Conservation (phyloP, 2,888 invertebrate genomes). For the Tyria jacobaeae region DNA sequence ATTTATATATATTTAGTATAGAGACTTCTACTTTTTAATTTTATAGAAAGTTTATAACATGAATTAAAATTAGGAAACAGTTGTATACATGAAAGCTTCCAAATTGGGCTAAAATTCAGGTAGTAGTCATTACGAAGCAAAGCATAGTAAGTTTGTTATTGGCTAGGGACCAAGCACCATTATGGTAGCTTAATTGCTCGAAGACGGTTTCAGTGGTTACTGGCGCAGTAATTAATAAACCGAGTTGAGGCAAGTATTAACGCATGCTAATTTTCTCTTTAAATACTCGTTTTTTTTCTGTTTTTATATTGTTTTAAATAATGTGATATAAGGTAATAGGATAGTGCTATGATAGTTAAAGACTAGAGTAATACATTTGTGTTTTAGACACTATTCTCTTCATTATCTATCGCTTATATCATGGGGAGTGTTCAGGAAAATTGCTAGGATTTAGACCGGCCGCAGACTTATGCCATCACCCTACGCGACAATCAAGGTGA, state of each 20-base stretch:
- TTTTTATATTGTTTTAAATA: too few species aligned
- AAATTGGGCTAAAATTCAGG: conserved; percentile 25
- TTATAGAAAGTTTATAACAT: background rate
- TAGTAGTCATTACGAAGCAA: conserved; percentile 15
- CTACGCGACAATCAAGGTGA: too few species aligned
- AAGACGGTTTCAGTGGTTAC: conserved; percentile 15
- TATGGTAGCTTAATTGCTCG: conserved; percentile 19
- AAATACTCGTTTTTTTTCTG: background rate
- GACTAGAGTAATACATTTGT: too few species aligned
- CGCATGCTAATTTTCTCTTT: conserved; percentile 3
- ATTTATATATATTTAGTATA: background rate
- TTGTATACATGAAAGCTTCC: conserved; percentile 5
- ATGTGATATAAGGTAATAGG: background rate
- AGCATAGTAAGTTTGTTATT: conserved; percentile 17
- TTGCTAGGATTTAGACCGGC: too few species aligned
- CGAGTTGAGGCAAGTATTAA: conserved; percentile 1
- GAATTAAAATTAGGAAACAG: background rate
- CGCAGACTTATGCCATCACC: too few species aligned
- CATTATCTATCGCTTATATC: too few species aligned
- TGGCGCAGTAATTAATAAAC: conserved; percentile 4
- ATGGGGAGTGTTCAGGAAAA: too few species aligned
- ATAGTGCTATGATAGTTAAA: too few species aligned
- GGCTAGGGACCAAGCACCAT: conserved; percentile 21
- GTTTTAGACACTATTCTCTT: too few species aligned
- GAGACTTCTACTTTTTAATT: too few species aligned